Evolutionary conservation across 2,797 vertebrate species (phyloP).

Genomic region (Bucorvus abyssinicus): DNA sequence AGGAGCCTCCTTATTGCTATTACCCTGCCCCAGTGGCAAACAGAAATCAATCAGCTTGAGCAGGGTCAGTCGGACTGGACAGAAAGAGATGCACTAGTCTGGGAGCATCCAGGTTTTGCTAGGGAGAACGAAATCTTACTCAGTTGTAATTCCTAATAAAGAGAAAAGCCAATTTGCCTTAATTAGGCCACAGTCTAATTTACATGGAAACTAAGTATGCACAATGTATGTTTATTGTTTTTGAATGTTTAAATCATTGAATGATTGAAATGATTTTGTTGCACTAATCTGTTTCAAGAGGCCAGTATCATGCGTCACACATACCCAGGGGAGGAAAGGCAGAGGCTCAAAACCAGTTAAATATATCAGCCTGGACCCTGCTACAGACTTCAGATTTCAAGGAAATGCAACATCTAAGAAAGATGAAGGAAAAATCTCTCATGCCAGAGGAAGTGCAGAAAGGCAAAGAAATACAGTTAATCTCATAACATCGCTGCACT

Average conservation of each 20-base stretch:
- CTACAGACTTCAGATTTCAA: background rate
- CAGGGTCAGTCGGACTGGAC: background rate
- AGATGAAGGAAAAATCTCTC: background rate
- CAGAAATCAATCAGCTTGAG: background rate
- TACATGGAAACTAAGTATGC: background rate
- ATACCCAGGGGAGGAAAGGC: constrained; percentile 31
- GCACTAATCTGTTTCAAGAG: background rate
- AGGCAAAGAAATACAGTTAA: constrained; percentile 29
- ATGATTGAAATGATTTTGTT: background rate
- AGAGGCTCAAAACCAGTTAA: background rate
- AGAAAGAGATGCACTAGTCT: background rate
- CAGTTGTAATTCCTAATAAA: constrained; percentile 1
- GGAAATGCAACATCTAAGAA: constrained; percentile 5
- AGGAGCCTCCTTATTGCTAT: background rate
- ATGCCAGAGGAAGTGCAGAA: background rate
- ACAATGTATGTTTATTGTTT: background rate
- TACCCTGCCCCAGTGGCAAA: background rate
- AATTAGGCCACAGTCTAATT: background rate
- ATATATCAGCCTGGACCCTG: background rate
- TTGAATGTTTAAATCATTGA: background rate
- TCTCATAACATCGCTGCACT: background rate
- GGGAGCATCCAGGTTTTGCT: background rate
- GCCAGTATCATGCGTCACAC: background rate
- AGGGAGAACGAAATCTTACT: background rate
- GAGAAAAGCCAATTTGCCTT: background rate